These are phyloP conservation scores for Phaethornis superciliosus DNA, from an alignment of 2,113 vertebrate species.

Conservation along the genomic window DNA sequence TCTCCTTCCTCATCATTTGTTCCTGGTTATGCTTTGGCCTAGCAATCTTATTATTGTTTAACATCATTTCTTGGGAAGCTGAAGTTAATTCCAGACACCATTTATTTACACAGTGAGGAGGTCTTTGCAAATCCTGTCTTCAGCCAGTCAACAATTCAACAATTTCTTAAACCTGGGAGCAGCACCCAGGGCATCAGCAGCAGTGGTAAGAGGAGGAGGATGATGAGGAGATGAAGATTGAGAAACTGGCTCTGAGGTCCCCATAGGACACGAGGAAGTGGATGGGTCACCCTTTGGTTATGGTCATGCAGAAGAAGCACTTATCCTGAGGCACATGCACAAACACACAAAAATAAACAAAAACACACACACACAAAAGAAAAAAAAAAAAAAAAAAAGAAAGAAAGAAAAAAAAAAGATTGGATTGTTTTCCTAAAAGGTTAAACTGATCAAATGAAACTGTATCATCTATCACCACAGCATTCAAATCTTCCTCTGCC, in stretches of 20 bases:
- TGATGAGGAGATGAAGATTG: slow-evolving; percentile 68
- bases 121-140: slow-evolving; percentile 62
- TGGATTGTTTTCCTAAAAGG: slow-evolving; percentile 64
- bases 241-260: slow-evolving; percentile 70
- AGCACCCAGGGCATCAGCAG: slow-evolving; percentile 54
- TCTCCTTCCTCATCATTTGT: slow-evolving; percentile 64
- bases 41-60: slow-evolving; percentile 18
- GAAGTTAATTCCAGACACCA: slow-evolving; percentile 63
- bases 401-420: slow-evolving; percentile 64
- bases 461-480: slow-evolving; percentile 57
- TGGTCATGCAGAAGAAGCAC: slow-evolving; percentile 74
- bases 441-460: slow-evolving; percentile 60
- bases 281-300: slow-evolving; percentile 74
- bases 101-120: slow-evolving; percentile 61
- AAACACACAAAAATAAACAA: slow-evolving; percentile 76
- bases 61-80: slow-evolving; percentile 22
- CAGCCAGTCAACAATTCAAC: slow-evolving; percentile 68
- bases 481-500: slow-evolving; percentile 56
- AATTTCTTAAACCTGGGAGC: slow-evolving; percentile 63
- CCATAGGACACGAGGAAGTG: slow-evolving; percentile 74
- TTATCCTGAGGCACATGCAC: slow-evolving; percentile 78
- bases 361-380: too few relatives aligned
- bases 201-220: slow-evolving; percentile 62
- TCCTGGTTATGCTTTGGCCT: slow-evolving; percentile 62
- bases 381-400: slow-evolving; percentile 60